A percentile compares a stretch with the other conserved stretches of the same genome.
Conservation (phyloP, 2,888 invertebrate species). For the Cenopis cana region DNA sequence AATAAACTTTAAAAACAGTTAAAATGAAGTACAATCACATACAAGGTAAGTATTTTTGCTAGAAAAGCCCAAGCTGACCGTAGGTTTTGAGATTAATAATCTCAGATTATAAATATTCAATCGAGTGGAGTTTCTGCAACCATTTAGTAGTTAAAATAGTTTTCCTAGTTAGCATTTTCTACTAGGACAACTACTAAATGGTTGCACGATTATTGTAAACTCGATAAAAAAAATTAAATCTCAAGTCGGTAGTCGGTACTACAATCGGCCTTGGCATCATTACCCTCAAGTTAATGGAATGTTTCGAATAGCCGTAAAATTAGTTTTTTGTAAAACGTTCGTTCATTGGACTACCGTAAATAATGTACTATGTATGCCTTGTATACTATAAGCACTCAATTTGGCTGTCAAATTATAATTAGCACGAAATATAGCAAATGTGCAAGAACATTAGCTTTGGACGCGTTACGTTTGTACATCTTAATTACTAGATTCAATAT, state of each 20-base stretch:
- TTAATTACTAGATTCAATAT: conserved; percentile 53
- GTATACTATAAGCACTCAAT: conserved; percentile 47
- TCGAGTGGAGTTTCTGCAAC: too few relatives aligned
- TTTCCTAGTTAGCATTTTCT: too few relatives aligned
- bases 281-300: neutral
- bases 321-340: neutral
- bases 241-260: too few relatives aligned
- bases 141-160: too few relatives aligned
- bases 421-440: conserved; percentile 45
- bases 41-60: neutral
- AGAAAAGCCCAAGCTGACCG: too few relatives aligned
- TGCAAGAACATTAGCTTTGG: conserved; percentile 53
- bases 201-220: too few relatives aligned
- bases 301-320: neutral
- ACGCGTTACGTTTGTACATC: conserved; percentile 61
- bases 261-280: too few relatives aligned
- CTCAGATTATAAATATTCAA: too few relatives aligned
- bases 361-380: conserved; percentile 34
- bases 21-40: conserved; percentile 16
- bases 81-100: too few relatives aligned
- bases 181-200: too few relatives aligned
- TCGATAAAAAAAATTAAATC: too few relatives aligned
- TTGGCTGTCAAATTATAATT: conserved; percentile 30
- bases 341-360: conserved; percentile 2
- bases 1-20: conserved; percentile 54